Conservation (phyloP, 2,888 invertebrate genomes). For the Norana najaformis region DNA sequence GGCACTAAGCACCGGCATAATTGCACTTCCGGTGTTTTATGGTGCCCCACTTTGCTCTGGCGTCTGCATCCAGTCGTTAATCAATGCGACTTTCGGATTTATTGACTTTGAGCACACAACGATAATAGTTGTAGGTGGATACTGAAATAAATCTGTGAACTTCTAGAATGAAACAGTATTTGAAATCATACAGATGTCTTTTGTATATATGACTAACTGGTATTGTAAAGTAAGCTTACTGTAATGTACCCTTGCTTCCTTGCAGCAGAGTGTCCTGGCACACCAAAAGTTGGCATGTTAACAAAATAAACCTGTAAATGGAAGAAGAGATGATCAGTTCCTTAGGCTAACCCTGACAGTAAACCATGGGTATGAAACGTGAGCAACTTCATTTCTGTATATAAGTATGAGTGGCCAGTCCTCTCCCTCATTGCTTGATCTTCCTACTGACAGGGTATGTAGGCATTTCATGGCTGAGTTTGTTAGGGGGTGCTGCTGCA, state of each 20-base stretch:
- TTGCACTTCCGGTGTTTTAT: constrained; percentile 16
- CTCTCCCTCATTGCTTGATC: background rate
- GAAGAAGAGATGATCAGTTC: too few species aligned
- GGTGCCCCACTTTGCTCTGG: background rate
- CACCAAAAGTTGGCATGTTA: too few species aligned
- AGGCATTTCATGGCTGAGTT: background rate
- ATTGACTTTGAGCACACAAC: background rate
- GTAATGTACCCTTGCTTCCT: background rate
- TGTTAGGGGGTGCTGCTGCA: background rate
- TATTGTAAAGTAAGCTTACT: too few species aligned
- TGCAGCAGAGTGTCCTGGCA: too few species aligned
- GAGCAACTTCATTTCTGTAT: background rate
- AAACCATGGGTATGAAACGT: too few species aligned
- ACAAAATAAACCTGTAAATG: too few species aligned
- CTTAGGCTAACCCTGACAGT: too few species aligned
- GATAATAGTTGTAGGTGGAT: background rate
- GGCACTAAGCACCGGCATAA: background rate
- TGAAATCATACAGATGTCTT: background rate
- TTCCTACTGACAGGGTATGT: background rate
- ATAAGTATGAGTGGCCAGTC: background rate
- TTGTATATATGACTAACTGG: background rate
- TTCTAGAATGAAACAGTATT: background rate
- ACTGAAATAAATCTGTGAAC: background rate
- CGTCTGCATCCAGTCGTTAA: background rate
- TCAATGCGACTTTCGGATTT: background rate